Evolutionary conservation across 1,140 invertebrate genomes (phyloP).

Genomic region (Atopsyche davidsoni): DNA sequence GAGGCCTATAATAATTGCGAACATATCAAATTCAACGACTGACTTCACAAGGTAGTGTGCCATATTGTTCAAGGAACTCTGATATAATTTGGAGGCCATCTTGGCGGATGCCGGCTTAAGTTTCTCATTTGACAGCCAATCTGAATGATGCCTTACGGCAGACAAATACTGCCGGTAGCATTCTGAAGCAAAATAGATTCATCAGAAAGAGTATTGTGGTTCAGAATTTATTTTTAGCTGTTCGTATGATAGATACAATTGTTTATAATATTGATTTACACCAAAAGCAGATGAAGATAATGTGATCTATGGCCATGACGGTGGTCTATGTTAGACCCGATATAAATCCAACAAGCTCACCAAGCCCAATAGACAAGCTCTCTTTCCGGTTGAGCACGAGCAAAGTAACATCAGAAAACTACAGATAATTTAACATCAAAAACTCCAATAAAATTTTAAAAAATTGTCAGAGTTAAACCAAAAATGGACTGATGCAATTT

Average conservation of each 20-base stretch:
- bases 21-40: constrained; percentile 50
- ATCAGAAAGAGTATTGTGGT: not conserved
- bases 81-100: constrained; percentile 49
- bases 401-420: too few species aligned
- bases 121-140: constrained; percentile 43
- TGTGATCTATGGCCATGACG: too few species aligned
- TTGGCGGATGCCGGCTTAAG: constrained; percentile 42
- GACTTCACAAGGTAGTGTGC: constrained; percentile 44
- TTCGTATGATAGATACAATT: constrained; percentile 12
- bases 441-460: too few species aligned
- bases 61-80: constrained; percentile 49
- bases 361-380: too few species aligned
- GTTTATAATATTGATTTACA: too few species aligned
- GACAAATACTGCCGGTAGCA: constrained; percentile 47
- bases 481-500: too few species aligned
- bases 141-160: constrained; percentile 48
- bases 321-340: too few species aligned
- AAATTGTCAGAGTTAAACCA: too few species aligned
- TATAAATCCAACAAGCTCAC: too few species aligned
- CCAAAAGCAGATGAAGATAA: too few species aligned
- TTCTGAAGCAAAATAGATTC: constrained; percentile 46
- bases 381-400: too few species aligned
- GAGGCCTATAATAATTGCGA: constrained; percentile 37
- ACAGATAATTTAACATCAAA: too few species aligned
- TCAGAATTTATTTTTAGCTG: not conserved